These are phyloP conservation scores for Tretioscincus oriximinensis DNA, from an alignment of 2,113 vertebrate species.

Conservation along the genomic window DNA sequence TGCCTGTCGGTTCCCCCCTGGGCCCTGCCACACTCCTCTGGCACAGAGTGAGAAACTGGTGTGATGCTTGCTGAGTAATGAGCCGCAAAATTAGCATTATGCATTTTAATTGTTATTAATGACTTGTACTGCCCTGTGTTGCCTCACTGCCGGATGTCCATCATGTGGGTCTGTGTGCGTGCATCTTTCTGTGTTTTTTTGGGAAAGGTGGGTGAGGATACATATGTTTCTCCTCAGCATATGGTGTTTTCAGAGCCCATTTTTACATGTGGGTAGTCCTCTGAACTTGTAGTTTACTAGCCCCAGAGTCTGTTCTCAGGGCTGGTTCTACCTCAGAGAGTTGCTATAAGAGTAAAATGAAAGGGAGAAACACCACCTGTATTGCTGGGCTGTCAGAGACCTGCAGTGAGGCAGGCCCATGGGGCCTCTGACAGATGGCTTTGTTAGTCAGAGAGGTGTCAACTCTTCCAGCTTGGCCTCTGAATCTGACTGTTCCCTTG, in stretches of 20 bases:
- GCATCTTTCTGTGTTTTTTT: conserved; percentile 12
- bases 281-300: not conserved
- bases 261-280: not conserved
- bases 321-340: not conserved
- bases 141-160: conserved; percentile 45
- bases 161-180: conserved; percentile 9
- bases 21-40: not conserved
- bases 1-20: not conserved
- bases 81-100: conserved; percentile 65
- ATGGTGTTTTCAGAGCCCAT: not conserved
- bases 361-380: not conserved
- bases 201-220: no score
- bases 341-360: not conserved
- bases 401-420: no score
- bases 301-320: not conserved
- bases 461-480: no score
- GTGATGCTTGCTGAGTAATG: conserved; percentile 55
- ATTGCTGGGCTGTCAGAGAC: not conserved
- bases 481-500: no score
- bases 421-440: no score
- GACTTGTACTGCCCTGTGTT: conserved; percentile 43
- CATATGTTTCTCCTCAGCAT: no score
- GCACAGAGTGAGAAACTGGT: conserved; percentile 37
- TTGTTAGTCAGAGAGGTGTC: no score
- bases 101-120: conserved; percentile 71